phyloP scores from a whole-genome alignment of 2,888 invertebrate species.

The Platypus cylindrus region DNA sequence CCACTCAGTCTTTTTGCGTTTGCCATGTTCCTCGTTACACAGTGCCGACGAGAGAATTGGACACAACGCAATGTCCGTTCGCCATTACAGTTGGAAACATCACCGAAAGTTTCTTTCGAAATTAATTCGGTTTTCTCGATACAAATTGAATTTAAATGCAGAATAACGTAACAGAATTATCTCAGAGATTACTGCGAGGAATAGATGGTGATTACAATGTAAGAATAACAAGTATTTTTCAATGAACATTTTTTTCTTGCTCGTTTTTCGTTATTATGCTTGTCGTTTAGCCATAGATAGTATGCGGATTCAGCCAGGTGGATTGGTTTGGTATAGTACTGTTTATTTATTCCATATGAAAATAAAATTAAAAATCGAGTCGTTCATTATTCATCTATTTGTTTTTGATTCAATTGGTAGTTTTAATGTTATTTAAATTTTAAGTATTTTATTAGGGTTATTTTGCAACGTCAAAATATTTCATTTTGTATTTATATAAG shows the following conservation, averaged over 20 bases:
- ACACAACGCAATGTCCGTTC: slow-evolving; percentile 39
- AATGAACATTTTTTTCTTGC: too few species aligned
- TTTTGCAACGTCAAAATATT: too few species aligned
- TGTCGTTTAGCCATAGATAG: too few species aligned
- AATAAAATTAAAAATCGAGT: too few species aligned
- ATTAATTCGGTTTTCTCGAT: slow-evolving; percentile 36
- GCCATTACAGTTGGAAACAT: slow-evolving; percentile 38
- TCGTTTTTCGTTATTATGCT: too few species aligned
- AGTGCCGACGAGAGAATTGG: slow-evolving; percentile 36
- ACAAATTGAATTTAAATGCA: slow-evolving; percentile 55
- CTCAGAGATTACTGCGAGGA: slow-evolving; percentile 91
- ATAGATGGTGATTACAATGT: slow-evolving; percentile 97
- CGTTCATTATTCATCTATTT: too few species aligned
- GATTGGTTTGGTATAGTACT: slow-evolving; percentile 30
- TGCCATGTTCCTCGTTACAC: slow-evolving; percentile 37
- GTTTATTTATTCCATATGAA: too few species aligned
- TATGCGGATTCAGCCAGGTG: too few species aligned
- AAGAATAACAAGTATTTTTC: slow-evolving; percentile 45
- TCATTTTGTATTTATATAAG: too few species aligned
- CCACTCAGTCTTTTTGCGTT: slow-evolving; percentile 37
- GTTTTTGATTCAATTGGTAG: too few species aligned
- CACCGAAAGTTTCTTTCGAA: slow-evolving; percentile 35
- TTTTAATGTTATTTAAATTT: too few species aligned
- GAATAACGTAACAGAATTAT: slow-evolving; percentile 79
- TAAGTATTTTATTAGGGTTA: too few species aligned